Evolutionary conservation across 2,888 invertebrate species (phyloP).

Genomic region (Liposcelis brunnea): DNA sequence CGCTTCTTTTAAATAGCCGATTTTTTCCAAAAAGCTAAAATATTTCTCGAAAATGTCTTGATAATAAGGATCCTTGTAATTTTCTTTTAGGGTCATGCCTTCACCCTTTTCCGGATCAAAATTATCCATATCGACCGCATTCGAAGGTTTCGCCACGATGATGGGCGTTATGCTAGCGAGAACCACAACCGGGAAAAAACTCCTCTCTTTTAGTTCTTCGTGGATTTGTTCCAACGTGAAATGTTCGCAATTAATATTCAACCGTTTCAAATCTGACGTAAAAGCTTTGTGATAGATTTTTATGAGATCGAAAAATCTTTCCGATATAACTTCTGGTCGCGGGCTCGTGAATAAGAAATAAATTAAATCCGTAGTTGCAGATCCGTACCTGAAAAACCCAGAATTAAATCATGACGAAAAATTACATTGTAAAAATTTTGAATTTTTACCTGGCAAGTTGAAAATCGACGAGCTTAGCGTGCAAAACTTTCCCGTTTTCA

Average conservation of each 20-base stretch:
- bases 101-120: background rate
- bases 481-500: background rate
- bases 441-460: background rate
- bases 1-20: constrained; percentile 2
- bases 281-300: constrained; percentile 1
- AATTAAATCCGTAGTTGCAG: background rate
- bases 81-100: background rate
- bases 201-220: background rate
- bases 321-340: background rate
- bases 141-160: background rate
- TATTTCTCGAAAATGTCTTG: background rate
- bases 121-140: background rate
- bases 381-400: background rate
- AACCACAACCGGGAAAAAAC: background rate
- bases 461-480: constrained; percentile 1
- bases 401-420: too few species aligned
- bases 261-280: background rate
- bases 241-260: background rate
- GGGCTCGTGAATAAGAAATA: constrained; percentile 6
- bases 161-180: background rate
- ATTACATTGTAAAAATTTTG: too few species aligned
- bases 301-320: background rate
- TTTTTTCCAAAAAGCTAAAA: background rate
- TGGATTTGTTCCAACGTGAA: background rate
- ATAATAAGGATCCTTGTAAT: background rate